A percentile compares a stretch with the other conserved stretches of the same genome.
Conservation (phyloP, 2,797 vertebrate genomes). For the Dipus sagitta region DNA sequence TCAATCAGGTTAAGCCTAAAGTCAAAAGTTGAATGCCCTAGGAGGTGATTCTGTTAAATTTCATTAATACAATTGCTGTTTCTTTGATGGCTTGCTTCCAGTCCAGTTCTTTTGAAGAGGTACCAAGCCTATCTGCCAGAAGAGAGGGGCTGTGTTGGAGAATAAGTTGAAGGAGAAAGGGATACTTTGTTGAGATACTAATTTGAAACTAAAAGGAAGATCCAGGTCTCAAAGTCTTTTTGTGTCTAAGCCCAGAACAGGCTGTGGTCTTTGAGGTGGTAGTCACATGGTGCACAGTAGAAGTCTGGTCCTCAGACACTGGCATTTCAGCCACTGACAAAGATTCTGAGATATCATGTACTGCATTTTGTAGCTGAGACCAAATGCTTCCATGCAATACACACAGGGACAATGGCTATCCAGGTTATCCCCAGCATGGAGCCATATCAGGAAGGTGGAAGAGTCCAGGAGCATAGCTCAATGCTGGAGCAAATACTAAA, state of each 20-base stretch:
- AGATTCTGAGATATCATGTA: neutral
- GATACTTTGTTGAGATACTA: neutral
- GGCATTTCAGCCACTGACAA: neutral
- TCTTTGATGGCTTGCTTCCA: too few relatives aligned
- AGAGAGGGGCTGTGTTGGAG: slow-evolving; percentile 14
- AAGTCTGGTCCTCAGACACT: neutral
- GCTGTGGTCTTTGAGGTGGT: neutral
- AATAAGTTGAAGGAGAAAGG: neutral
- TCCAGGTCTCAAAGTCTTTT: neutral
- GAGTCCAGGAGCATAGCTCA: neutral
- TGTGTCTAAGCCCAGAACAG: neutral
- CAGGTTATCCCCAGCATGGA: neutral
- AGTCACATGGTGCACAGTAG: neutral
- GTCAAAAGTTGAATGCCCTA: too few relatives aligned
- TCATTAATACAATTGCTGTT: too few relatives aligned
- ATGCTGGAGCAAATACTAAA: neutral
- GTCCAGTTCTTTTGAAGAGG: neutral
- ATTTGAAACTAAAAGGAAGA: slow-evolving; percentile 9
- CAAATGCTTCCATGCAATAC: neutral
- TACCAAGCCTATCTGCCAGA: neutral
- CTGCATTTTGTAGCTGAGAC: neutral
- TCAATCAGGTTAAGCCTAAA: too few relatives aligned
- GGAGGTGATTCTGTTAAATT: too few relatives aligned
- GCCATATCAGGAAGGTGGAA: neutral
- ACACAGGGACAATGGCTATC: neutral